A percentile compares a stretch with the other conserved stretches of the same genome.
These are phyloP conservation scores for Poecile atricapillus DNA, from an alignment of 2,113 vertebrate species.

Conservation along the genomic window DNA sequence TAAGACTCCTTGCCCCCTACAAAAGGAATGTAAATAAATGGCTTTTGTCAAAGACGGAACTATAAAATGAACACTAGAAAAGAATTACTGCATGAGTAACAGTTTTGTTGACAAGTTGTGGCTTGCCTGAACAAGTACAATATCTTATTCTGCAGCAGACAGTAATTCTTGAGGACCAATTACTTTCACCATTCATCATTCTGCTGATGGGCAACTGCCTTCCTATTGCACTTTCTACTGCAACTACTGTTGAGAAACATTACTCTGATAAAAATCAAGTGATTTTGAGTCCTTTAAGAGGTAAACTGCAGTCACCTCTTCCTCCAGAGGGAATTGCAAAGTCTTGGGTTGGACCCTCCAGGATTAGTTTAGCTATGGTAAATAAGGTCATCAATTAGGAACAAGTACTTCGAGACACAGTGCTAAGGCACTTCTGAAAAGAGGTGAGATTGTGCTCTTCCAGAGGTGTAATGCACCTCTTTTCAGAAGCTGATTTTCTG, in stretches of 20 bases:
- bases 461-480: not conserved
- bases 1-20: not conserved
- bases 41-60: not conserved
- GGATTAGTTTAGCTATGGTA: not conserved
- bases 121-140: not conserved
- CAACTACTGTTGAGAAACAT: not conserved
- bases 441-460: not conserved
- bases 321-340: not conserved
- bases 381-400: accelerated
- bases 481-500: not conserved
- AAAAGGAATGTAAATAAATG: not conserved
- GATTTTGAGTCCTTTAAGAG: not conserved
- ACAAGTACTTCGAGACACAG: not conserved
- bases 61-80: not conserved
- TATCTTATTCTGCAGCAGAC: not conserved
- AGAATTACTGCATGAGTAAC: accelerated
- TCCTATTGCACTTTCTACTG: not conserved
- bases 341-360: not conserved
- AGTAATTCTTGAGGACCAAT: not conserved
- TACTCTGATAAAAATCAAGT: not conserved
- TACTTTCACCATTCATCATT: not conserved
- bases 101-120: not conserved
- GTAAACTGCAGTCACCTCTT: not conserved
- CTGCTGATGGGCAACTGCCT: not conserved
- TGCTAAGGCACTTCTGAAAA: not conserved